phyloP scores from a whole-genome alignment of 2,113 vertebrate species.

The Chroicocephalus ridibundus region DNA sequence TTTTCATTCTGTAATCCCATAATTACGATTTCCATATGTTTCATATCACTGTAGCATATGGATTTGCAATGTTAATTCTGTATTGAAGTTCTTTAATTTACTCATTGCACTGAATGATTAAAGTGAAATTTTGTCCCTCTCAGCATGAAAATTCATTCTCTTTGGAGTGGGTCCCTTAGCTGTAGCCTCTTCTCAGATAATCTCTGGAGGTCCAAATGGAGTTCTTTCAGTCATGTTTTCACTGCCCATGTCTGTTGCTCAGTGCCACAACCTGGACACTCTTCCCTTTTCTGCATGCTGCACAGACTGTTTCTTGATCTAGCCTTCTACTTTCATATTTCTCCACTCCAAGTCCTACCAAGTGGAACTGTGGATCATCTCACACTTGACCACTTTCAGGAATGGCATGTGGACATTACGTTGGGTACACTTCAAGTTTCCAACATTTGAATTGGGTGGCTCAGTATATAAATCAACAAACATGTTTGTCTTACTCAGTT shows the following conservation, averaged over 20 bases:
- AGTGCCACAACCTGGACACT: not conserved
- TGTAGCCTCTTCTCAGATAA: not conserved
- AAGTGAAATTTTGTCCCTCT: not conserved
- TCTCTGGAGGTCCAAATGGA: not conserved
- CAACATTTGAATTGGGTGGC: not conserved
- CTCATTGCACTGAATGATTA: not conserved
- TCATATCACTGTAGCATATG: not conserved
- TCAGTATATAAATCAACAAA: not conserved
- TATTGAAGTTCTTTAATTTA: not conserved
- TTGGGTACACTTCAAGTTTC: not conserved
- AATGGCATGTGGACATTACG: not conserved
- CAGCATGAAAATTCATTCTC: not conserved
- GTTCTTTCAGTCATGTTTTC: not conserved
- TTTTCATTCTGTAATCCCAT: slow-evolving; percentile 6
- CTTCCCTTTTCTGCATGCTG: not conserved
- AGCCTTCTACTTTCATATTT: not conserved
- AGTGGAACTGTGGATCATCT: not conserved
- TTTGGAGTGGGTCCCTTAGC: not conserved
- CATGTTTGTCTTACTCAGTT: not conserved
- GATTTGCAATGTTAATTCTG: not conserved
- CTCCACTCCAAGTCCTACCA: not conserved
- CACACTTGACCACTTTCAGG: not conserved
- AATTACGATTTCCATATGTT: not conserved
- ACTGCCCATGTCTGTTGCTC: not conserved
- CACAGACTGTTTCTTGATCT: not conserved